Evolutionary conservation across 2,113 vertebrate species (phyloP).

Genomic region (Symphodus melops): DNA sequence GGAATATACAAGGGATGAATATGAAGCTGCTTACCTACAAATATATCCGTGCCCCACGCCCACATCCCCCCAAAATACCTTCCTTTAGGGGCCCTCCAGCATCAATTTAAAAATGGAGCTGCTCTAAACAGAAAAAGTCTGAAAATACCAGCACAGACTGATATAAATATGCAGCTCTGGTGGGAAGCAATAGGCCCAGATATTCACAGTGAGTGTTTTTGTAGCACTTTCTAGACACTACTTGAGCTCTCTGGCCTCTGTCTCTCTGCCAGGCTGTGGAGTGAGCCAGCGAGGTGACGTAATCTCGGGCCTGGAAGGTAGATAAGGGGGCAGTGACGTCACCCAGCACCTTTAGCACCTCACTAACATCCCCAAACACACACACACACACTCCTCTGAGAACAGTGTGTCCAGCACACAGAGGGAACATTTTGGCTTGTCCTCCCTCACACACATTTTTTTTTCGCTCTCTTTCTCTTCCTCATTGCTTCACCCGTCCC

Average conservation of each 20-base stretch:
- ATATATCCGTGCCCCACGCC: slow-evolving; percentile 52
- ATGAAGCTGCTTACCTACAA: slow-evolving; percentile 75
- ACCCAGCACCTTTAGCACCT: slow-evolving; percentile 44
- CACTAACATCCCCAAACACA: slow-evolving; percentile 11
- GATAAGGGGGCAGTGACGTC: slow-evolving; percentile 68
- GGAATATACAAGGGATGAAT: slow-evolving; percentile 63
- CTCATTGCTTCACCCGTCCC: slow-evolving; percentile 14
- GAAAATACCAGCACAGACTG: slow-evolving; percentile 36
- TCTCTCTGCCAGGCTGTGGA: slow-evolving; percentile 33
- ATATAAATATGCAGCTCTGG: slow-evolving; percentile 24
- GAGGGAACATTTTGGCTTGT: slow-evolving; percentile 64
- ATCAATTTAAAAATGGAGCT: slow-evolving; percentile 48
- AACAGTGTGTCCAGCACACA: slow-evolving; percentile 75
- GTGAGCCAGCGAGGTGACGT: slow-evolving; percentile 63
- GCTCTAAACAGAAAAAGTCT: slow-evolving; percentile 41
- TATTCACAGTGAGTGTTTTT: slow-evolving; percentile 14
- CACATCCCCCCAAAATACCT: slow-evolving; percentile 38
- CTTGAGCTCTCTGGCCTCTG: slow-evolving; percentile 27
- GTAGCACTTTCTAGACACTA: slow-evolving; percentile 28
- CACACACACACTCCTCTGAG: slow-evolving; percentile 61
- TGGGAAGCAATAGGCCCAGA: slow-evolving; percentile 11
- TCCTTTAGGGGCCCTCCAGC: slow-evolving; percentile 38
- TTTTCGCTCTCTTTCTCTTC: slow-evolving; percentile 20
- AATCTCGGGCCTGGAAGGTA: slow-evolving; percentile 60
- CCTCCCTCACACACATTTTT: slow-evolving; percentile 58